These are phyloP conservation scores for Tenualosa ilisha DNA, from an alignment of 2,797 vertebrate species.

Conservation along the genomic window DNA sequence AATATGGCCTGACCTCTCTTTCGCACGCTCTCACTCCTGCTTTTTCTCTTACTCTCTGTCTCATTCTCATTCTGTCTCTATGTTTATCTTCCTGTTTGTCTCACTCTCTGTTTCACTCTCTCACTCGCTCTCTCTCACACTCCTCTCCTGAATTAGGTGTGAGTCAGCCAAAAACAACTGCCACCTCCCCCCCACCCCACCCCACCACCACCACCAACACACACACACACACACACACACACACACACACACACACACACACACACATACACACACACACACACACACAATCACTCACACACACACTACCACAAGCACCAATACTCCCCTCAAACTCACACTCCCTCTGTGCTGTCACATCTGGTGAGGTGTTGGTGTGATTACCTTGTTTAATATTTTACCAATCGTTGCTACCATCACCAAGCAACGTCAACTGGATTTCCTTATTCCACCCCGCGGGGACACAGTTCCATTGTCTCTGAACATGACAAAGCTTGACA, in stretches of 20 bases:
- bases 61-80: not conserved
- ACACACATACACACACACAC: too few relatives aligned
- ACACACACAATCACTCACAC: too few relatives aligned
- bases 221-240: too few relatives aligned
- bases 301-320: too few relatives aligned
- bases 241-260: too few relatives aligned
- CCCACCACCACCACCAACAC: not conserved
- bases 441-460: slow-evolving; percentile 27
- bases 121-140: not conserved
- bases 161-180: slow-evolving; percentile 31
- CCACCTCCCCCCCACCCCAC: not conserved
- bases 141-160: slow-evolving; percentile 30
- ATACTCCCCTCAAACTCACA: not conserved
- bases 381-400: slow-evolving; percentile 44
- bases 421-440: slow-evolving; percentile 34
- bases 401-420: slow-evolving; percentile 13
- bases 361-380: not conserved
- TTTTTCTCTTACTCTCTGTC: not conserved
- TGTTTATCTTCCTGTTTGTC: not conserved
- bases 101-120: not conserved
- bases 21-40: not conserved
- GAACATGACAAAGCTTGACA: slow-evolving; percentile 32
- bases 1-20: slow-evolving; percentile 12
- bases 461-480: slow-evolving; percentile 26
- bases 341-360: not conserved